phyloP scores from a whole-genome alignment of 1,140 invertebrate genomes.

The Macrotrachela quadricornifera region DNA sequence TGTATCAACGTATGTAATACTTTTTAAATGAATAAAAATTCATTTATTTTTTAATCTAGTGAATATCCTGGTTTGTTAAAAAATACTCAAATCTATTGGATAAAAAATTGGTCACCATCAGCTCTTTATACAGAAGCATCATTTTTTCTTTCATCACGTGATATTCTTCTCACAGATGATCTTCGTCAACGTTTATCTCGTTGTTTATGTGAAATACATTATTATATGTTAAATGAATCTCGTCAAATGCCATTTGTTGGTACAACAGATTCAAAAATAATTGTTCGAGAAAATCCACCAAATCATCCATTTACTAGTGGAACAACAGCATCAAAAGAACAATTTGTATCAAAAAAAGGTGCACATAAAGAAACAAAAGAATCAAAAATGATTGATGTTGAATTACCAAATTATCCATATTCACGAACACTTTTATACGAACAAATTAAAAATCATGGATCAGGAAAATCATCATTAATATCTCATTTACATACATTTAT shows the following conservation, averaged over 20 bases:
- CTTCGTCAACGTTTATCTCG: constrained; percentile 21
- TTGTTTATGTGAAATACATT: constrained; percentile 28
- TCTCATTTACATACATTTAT: constrained; percentile 15
- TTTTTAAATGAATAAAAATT: background rate
- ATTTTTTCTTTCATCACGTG: constrained; percentile 16
- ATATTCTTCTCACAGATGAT: constrained; percentile 1
- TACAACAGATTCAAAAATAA: constrained; percentile 8
- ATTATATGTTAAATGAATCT: constrained; percentile 24
- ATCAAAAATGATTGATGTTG: background rate
- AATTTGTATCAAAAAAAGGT: no score
- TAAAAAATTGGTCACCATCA: constrained; percentile 29
- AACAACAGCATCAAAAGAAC: no score
- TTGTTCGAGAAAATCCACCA: no score
- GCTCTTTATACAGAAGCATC: constrained; percentile 21
- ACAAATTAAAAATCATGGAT: background rate
- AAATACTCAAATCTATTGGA: constrained; percentile 25
- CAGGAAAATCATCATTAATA: background rate
- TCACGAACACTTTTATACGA: background rate
- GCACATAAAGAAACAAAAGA: no score
- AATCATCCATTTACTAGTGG: no score
- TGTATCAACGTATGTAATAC: background rate
- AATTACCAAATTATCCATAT: background rate
- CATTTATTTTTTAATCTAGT: constrained; percentile 11
- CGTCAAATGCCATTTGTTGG: constrained; percentile 27
- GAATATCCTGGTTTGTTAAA: constrained; percentile 24